Conservation (phyloP, 2,113 vertebrate genomes). For the Butastur rufipennis region DNA sequence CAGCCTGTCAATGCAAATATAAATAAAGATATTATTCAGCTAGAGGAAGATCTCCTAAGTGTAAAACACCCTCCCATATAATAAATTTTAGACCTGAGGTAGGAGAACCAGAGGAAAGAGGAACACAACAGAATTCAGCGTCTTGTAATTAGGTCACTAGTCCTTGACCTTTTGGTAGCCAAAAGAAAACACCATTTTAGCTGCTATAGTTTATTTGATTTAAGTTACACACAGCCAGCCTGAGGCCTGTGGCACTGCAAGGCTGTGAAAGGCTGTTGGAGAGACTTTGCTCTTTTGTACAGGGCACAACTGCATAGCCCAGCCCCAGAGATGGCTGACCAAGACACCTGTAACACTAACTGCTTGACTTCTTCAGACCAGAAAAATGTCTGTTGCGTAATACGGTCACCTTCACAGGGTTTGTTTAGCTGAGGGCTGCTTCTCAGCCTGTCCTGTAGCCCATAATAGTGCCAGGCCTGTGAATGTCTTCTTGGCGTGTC, state of each 20-base stretch:
- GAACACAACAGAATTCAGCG: background rate
- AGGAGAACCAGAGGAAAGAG: background rate
- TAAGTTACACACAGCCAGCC: background rate
- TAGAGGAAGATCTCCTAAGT: background rate
- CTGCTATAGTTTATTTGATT: background rate
- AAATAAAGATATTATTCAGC: background rate
- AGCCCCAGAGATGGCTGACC: background rate
- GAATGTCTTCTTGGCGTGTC: background rate
- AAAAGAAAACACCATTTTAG: background rate
- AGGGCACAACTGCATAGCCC: background rate
- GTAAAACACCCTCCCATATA: background rate
- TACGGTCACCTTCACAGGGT: background rate
- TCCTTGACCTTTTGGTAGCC: background rate
- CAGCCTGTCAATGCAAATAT: background rate
- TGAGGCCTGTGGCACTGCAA: background rate
- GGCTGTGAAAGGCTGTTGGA: background rate
- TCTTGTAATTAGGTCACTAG: fast-evolving
- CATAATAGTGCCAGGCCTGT: background rate
- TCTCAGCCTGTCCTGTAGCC: background rate
- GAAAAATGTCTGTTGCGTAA: background rate
- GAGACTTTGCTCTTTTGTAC: background rate
- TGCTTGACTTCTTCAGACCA: background rate
- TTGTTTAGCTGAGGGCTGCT: background rate
- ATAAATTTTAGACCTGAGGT: background rate
- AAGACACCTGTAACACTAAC: background rate